A percentile compares a stretch with the other conserved stretches of the same genome.
phyloP scores from a whole-genome alignment of 2,113 vertebrate genomes.

The Castor canadensis region DNA sequence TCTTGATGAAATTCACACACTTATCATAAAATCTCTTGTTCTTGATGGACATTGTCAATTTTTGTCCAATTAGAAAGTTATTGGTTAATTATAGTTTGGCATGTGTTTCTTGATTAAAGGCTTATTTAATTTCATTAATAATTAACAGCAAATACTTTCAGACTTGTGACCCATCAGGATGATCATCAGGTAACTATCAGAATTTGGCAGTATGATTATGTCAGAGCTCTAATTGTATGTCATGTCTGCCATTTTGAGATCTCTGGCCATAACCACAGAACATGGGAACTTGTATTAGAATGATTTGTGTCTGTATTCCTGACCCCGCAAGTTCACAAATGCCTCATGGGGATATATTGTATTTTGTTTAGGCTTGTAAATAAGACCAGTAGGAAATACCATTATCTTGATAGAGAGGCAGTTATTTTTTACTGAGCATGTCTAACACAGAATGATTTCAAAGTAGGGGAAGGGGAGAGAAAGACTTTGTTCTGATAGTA shows the following conservation, averaged over 20 bases:
- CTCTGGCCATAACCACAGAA: neutral
- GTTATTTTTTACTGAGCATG: neutral
- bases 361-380: constrained; percentile 25
- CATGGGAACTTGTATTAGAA: neutral
- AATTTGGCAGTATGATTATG: neutral
- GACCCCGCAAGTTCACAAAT: neutral
- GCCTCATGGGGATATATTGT: neutral
- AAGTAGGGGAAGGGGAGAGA: neutral
- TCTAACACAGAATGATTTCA: neutral
- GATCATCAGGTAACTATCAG: neutral
- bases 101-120: neutral
- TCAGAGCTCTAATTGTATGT: neutral
- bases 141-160: neutral
- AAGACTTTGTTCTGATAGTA: neutral
- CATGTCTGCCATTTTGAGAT: neutral
- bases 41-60: neutral
- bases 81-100: neutral
- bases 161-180: neutral
- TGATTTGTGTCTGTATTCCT: neutral
- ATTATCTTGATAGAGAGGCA: neutral
- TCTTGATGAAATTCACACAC: neutral
- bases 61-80: neutral
- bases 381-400: neutral
- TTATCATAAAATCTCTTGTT: neutral
- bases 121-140: neutral